Evolutionary conservation across 2,113 vertebrate species (phyloP).

Genomic region (Burhinus bistriatus): DNA sequence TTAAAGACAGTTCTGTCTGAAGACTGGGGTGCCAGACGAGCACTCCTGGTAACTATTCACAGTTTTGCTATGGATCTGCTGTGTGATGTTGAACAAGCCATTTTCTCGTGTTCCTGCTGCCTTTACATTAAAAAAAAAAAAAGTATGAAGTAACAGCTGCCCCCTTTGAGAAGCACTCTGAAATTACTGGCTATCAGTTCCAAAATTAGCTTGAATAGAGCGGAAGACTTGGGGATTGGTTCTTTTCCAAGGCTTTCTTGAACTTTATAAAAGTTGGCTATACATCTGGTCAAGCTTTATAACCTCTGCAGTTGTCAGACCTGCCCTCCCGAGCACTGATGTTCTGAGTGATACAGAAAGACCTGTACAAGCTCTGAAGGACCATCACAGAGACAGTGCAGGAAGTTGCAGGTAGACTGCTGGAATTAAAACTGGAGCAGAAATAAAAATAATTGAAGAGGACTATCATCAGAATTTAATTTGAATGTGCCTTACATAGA

Average conservation of each 20-base stretch:
- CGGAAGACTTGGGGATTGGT: neutral
- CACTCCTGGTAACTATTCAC: neutral
- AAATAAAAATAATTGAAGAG: neutral
- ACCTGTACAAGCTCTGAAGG: neutral
- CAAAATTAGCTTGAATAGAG: neutral
- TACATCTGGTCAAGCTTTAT: neutral
- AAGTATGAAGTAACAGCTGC: neutral
- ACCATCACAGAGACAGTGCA: fast-evolving
- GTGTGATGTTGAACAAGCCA: neutral
- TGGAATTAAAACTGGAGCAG: neutral
- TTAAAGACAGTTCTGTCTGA: neutral
- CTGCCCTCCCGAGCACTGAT: neutral
- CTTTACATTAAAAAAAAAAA: neutral
- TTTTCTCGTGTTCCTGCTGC: neutral
- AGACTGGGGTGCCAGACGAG: neutral
- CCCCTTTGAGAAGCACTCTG: neutral
- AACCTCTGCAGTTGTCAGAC: neutral
- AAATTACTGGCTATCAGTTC: neutral
- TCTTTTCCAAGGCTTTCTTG: neutral
- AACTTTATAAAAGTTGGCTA: neutral
- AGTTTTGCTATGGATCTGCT: neutral
- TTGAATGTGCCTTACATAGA: neutral
- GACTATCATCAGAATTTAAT: neutral
- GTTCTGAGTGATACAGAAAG: neutral
- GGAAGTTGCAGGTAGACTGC: neutral